Percentiles rank a stretch among this genome's conserved stretches.
Evolutionary conservation across 2,797 vertebrate genomes (phyloP).

Genomic region (Ctenochaetus hawaiiensis): DNA sequence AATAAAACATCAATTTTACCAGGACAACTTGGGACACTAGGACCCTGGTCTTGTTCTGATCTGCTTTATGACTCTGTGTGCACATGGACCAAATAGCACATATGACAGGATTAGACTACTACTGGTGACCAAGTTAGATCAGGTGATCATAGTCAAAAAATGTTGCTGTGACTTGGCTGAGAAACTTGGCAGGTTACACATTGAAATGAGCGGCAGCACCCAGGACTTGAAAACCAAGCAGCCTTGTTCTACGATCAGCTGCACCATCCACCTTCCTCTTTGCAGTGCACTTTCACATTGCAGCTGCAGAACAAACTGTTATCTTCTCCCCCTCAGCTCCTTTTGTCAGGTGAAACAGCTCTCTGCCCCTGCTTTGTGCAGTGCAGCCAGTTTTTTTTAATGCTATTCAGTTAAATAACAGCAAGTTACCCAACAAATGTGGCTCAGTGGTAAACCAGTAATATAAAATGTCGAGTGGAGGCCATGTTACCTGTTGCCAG

Average conservation of each 20-base stretch:
- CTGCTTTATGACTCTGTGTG: slow-evolving; percentile 2
- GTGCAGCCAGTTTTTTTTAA: neutral
- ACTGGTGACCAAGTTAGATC: too few species aligned
- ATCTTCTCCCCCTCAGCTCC: slow-evolving; percentile 1
- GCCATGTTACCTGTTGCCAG: slow-evolving; percentile 41
- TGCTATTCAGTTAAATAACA: slow-evolving; percentile 10
- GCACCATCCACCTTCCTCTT: neutral
- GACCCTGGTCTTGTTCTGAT: neutral
- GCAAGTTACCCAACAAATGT: slow-evolving; percentile 13
- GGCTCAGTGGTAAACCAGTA: slow-evolving; percentile 16
- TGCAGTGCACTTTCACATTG: neutral
- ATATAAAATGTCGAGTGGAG: slow-evolving; percentile 8
- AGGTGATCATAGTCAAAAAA: too few species aligned
- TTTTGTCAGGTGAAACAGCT: slow-evolving; percentile 3
- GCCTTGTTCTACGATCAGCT: neutral
- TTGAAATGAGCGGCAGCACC: too few species aligned
- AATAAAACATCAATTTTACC: neutral
- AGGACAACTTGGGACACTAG: neutral
- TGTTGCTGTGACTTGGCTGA: too few species aligned
- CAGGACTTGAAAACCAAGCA: neutral
- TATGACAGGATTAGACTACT: neutral
- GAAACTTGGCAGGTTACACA: too few species aligned
- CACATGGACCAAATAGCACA: slow-evolving; percentile 1
- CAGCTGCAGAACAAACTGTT: neutral
- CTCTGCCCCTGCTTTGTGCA: neutral